Evolutionary conservation across 2,888 invertebrate genomes (phyloP), one percentile per base, ranked within the genome.

Genomic region (Rhopalosiphum nymphaeae): DNA sequence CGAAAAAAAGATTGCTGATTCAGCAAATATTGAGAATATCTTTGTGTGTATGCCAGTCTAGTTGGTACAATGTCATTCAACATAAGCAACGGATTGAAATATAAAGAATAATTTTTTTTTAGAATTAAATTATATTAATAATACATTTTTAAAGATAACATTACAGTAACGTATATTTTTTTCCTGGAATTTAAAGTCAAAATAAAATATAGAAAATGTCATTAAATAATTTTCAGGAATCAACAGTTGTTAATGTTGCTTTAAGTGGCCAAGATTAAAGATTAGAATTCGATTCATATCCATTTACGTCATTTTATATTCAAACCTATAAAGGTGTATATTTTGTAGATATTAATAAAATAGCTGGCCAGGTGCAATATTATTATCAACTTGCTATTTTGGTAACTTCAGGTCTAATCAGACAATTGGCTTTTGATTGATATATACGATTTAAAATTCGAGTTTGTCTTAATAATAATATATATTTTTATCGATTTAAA

Each of bases 1-100:
- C 26, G 67, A 13, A 91, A 91, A 90, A 90, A 49, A 67, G 44
- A 46, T 91, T 26, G 78, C 67, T 78, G 91, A 78, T 91, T 78
- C 36, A 67, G 49, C 78, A 67, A 91, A 78, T 57, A 21, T 16
- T 16, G 56, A 26, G 29, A 57, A 42, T 29, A 57, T 1, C 9
- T 42, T 89, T 29, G 42, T 16, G 36, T 36, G 36, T 16, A 16
- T 78, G 16, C 29, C 29, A 11, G 16, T 29, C 29, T 29, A 0
- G 25, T 56, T 29, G 3, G 25, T 56, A 2, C n/a, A 42, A n/a
- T 26, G 26, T 36, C 13, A 25, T 89, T 57, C 16, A 89, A 42
- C 36, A 86, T 13, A 11, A 86, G 13, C 29, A 29, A 44, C 46
- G 46, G 5, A n/a, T 44, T 46, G 13, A 56, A 88, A 53, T 49